phyloP scores from a whole-genome alignment of 2,113 vertebrate species.

The Aegotheles bennettii region DNA sequence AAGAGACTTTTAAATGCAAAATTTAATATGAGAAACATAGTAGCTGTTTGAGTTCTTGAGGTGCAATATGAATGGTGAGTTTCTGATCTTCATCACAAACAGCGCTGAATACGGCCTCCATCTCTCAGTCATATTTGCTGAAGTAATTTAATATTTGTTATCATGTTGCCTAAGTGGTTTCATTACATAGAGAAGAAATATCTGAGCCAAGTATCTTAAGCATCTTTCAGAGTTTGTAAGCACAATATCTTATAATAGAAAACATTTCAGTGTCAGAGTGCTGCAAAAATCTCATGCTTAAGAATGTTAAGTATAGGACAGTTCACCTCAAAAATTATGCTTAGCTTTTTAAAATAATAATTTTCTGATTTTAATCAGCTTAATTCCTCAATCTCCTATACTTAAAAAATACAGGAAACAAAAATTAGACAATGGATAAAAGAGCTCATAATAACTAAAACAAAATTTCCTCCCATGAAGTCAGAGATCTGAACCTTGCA shows the following conservation, averaged over 20 bases:
- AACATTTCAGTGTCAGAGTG: neutral
- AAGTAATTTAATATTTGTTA: neutral
- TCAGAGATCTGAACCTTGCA: neutral
- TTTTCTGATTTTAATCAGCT: neutral
- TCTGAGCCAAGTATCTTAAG: neutral
- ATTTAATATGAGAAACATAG: neutral
- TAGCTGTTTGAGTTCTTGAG: neutral
- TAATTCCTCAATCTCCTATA: neutral
- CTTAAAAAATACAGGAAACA: conserved; percentile 49
- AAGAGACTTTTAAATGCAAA: neutral
- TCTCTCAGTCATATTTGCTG: neutral
- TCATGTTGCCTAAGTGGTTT: neutral
- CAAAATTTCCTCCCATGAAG: conserved; percentile 18
- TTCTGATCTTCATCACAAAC: neutral
- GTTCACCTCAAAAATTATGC: neutral
- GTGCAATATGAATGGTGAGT: neutral
- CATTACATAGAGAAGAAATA: neutral
- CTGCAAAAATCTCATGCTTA: neutral
- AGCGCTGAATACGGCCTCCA: neutral
- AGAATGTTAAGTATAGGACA: neutral
- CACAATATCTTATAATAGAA: neutral
- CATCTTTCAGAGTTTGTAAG: neutral
- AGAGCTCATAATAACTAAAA: conserved; percentile 9
- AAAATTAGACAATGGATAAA: conserved; percentile 50
- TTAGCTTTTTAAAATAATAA: neutral